These are phyloP conservation scores for Mesitornis unicolor DNA, from an alignment of 2,113 vertebrate genomes.

Conservation along the genomic window DNA sequence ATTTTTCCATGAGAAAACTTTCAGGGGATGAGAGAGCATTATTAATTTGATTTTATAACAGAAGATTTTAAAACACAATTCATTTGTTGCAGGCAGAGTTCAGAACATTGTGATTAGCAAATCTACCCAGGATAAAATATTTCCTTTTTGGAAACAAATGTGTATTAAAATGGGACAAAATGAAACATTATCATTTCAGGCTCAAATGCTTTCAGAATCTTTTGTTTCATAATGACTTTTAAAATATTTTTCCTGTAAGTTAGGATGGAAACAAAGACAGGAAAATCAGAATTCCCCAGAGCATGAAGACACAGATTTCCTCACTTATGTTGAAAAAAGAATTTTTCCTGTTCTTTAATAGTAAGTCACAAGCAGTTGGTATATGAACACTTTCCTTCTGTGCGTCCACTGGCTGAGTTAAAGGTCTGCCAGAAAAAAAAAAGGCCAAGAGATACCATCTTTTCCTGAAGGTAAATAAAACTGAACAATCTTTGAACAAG, in stretches of 20 bases:
- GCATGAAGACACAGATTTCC: conserved; percentile 2
- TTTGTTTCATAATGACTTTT: neutral
- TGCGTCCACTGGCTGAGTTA: neutral
- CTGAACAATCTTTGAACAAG: neutral
- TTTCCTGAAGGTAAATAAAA: neutral
- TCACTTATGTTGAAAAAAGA: neutral
- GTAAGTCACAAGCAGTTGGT: neutral
- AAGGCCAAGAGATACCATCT: neutral
- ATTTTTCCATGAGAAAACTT: neutral
- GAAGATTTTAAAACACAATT: neutral
- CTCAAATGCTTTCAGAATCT: neutral
- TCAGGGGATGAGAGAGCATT: neutral
- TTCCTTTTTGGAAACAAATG: neutral
- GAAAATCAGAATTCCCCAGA: conserved; percentile 44
- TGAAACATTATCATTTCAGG: neutral
- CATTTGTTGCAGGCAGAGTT: neutral
- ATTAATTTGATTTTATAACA: neutral
- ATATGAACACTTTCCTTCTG: neutral
- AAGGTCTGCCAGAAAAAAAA: neutral
- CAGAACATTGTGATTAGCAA: neutral
- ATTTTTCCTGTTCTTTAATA: conserved; percentile 9
- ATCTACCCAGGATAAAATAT: neutral
- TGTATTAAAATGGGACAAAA: neutral
- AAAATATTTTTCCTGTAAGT: conserved; percentile 11
- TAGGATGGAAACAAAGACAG: conserved; percentile 34